Evolutionary conservation across 2,797 vertebrate species (phyloP).

Genomic region (Argentina silus): DNA sequence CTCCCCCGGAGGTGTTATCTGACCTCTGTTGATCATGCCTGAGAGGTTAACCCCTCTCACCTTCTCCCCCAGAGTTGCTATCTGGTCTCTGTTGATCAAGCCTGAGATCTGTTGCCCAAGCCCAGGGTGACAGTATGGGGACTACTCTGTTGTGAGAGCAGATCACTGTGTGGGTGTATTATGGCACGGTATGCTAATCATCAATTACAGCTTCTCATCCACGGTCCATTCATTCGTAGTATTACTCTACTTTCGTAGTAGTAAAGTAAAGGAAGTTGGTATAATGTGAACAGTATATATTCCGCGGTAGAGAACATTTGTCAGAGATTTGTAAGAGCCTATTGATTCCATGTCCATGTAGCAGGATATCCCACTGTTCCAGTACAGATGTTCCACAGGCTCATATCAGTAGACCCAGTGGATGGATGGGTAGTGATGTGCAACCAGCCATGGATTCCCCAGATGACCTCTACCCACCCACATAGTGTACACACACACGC

Average conservation of each 20-base stretch:
- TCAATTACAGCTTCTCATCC: too few species aligned
- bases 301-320: constrained; percentile 8
- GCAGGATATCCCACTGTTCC: constrained; percentile 33
- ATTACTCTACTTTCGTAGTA: too few species aligned
- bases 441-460: constrained; percentile 54
- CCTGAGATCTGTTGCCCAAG: background rate
- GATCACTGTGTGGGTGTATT: too few species aligned
- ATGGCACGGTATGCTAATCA: too few species aligned
- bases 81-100: constrained; percentile 24
- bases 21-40: too few species aligned
- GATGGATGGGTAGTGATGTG: constrained; percentile 48
- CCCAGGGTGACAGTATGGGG: background rate
- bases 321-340: constrained; percentile 27
- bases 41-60: background rate
- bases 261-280: too few species aligned
- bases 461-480: constrained; percentile 35
- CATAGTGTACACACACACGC: constrained; percentile 9
- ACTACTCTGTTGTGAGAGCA: background rate
- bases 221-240: too few species aligned
- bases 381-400: constrained; percentile 43
- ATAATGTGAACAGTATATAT: background rate
- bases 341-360: constrained; percentile 14
- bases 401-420: constrained; percentile 48
- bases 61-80: too few species aligned
- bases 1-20: too few species aligned